Evolutionary conservation across 2,797 vertebrate species (phyloP).

Genomic region (Chelidonichthys spinosus): DNA sequence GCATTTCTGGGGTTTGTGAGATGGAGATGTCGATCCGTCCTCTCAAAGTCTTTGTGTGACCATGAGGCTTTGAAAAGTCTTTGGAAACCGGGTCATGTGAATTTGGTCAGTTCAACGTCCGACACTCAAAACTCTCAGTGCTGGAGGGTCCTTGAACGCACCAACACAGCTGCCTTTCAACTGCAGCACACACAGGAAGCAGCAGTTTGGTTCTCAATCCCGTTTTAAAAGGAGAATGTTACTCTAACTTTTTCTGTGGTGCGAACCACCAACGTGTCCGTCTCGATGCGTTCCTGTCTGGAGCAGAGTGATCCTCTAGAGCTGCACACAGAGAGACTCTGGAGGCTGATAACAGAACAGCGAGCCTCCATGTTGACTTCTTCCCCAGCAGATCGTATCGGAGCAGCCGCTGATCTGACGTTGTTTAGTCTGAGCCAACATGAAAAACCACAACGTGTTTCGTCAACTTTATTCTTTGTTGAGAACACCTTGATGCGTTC

Average conservation of each 20-base stretch:
- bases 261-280: not conserved
- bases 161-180: not conserved
- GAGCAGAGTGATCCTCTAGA: not conserved
- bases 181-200: not conserved
- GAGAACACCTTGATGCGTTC: not conserved
- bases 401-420: not conserved
- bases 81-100: not conserved
- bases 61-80: not conserved
- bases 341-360: conserved; percentile 10
- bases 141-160: conserved; percentile 19
- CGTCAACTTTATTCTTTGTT: not conserved
- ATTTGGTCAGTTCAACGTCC: not conserved
- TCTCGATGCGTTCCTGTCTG: not conserved
- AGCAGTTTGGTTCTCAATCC: not conserved
- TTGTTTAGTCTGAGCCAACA: conserved; percentile 57
- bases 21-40: not conserved
- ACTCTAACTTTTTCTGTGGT: not conserved
- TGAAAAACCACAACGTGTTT: not conserved
- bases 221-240: no score
- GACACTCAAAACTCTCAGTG: not conserved
- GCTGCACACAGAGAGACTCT: no score
- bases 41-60: not conserved
- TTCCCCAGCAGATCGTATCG: conserved; percentile 16
- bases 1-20: not conserved
- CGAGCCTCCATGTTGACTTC: not conserved